phyloP scores from a whole-genome alignment of 2,888 invertebrate genomes.

The Orthosia cruda region DNA sequence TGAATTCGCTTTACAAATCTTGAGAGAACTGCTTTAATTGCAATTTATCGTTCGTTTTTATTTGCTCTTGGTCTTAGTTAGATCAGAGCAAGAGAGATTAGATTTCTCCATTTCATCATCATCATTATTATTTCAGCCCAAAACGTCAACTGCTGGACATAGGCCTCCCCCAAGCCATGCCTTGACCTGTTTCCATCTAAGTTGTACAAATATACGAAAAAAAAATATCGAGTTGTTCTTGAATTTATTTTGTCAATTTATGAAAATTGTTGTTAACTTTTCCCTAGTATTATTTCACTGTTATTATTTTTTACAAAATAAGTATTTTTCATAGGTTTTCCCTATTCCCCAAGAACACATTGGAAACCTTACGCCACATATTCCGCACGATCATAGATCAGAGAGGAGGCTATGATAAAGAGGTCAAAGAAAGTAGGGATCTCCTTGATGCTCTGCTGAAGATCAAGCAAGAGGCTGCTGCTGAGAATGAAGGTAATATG shows the following conservation, averaged over 20 bases:
- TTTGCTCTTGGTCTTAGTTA: not conserved
- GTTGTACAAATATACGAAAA: no score
- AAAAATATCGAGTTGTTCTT: no score
- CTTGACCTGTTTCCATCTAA: no score
- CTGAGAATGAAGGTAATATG: constrained; percentile 66
- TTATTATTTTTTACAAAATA: not conserved
- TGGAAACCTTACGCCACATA: constrained; percentile 69
- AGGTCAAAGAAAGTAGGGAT: constrained; percentile 67
- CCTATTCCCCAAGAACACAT: constrained; percentile 65
- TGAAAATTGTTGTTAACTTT: no score
- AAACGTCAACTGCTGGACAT: no score
- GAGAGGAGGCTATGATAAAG: constrained; percentile 62
- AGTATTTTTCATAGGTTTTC: constrained; percentile 33
- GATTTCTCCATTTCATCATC: no score
- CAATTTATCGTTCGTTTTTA: not conserved
- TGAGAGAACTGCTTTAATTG: not conserved
- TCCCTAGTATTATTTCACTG: no score
- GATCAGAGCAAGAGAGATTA: not conserved
- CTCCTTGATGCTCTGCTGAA: constrained; percentile 76
- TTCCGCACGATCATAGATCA: constrained; percentile 67
- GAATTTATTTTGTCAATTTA: no score
- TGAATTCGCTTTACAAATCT: constrained; percentile 15
- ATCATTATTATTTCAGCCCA: no score
- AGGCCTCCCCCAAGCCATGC: no score
- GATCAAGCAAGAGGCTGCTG: constrained; percentile 72